Base-by-base conservation (phyloP, 1,140 invertebrate genomes). In the Pentalonia nigronervosa region DNA sequence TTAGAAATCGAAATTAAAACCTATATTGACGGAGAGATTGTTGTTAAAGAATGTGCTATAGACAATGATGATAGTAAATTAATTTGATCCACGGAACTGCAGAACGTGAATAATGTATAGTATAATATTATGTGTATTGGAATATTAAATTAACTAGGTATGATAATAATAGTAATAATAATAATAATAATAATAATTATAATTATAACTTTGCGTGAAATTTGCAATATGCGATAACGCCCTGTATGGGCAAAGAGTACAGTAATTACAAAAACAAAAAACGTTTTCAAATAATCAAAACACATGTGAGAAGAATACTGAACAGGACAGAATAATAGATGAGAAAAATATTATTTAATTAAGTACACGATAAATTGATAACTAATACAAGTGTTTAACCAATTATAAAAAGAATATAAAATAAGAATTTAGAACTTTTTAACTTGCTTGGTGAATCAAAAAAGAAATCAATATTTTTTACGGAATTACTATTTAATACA, bases 1-100 rank as follows among this genome's bases (percentile, higher is more conserved):
- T 90, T 90, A 25, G 25, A 7, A n/a, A 45, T 67, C 17, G 25
- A 67, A 90, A 90, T 90, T 90, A 90, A 90, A 90, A 90, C 67
- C 30, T 30, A 60, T 90, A 60, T 17, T 90, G 53, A 60, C 25
- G 25, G 20, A 60, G 36, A 90, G 36, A 90, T 3, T 1, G 36
- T 20, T 41, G 9, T 30, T 7, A 53, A 88, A 88, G 47, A 34
- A 53, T 23, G 7, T 23, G 7, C 20, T 1, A 50, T 41, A 45
- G 21, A 17, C 25, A 36, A 41, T 14, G 11, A 7, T 7, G 11
- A 7, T 7, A 25, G 36, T 67, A 90, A 67, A 67, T 67, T 67
- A 60, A 45, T 90, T 90, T 90, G 23, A 56, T 36, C 23, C 45
- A 8, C 25, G 60, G 11, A 76, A n/a, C 4, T 25, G 34, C 1